A percentile compares a stretch with the other conserved stretches of the same genome.
Conservation (phyloP, 2,888 invertebrate genomes). For the Nezara viridula region DNA sequence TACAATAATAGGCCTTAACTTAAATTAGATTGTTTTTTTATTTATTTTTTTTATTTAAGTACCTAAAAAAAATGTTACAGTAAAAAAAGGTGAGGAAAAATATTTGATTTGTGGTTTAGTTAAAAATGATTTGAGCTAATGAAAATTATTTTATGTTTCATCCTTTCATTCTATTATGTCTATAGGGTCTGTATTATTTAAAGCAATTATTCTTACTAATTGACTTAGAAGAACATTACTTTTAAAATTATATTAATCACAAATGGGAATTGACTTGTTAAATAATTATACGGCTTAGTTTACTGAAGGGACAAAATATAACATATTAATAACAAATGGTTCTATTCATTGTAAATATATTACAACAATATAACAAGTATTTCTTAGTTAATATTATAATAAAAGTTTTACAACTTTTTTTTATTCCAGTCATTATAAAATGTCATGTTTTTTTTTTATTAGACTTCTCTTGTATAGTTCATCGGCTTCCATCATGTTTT, state of each 20-base stretch:
- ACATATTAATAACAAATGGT: not conserved
- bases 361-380: not conserved
- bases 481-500: too few relatives aligned
- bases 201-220: constrained; percentile 14
- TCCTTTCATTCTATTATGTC: not conserved
- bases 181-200: not conserved
- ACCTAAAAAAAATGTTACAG: not conserved
- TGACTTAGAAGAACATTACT: constrained; percentile 2
- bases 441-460: too few relatives aligned
- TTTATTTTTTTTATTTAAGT: too few relatives aligned
- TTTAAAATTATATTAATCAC: constrained; percentile 1
- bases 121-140: not conserved
- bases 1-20: not conserved
- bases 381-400: too few relatives aligned
- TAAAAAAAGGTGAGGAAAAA: not conserved
- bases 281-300: not conserved
- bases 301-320: not conserved
- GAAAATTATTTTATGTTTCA: not conserved
- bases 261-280: constrained; percentile 18
- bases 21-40: not conserved
- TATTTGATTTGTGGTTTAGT: not conserved
- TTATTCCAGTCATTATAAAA: not conserved
- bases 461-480: too few relatives aligned
- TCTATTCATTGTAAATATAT: not conserved
- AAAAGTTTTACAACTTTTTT: too few relatives aligned